Conservation (phyloP, 1,140 invertebrate species). For the Oscheius sp. region DNA sequence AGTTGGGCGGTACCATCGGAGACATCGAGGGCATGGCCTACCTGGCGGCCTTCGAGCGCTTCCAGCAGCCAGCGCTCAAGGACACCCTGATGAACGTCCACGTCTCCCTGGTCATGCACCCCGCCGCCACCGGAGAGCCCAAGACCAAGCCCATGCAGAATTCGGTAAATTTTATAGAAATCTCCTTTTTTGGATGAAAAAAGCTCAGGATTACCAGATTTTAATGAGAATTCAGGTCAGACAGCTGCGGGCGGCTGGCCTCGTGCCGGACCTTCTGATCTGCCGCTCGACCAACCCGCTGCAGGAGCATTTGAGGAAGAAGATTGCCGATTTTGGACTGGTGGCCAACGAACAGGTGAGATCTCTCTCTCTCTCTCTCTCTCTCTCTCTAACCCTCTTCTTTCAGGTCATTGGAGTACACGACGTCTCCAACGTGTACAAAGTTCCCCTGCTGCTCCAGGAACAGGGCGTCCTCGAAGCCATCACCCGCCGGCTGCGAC, state of each 20-base stretch:
- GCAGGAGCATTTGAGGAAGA: conserved; percentile 75
- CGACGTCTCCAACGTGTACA: conserved; percentile 88
- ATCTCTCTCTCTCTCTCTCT: no score
- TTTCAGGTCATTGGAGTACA: conserved; percentile 86
- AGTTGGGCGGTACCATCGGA: conserved; percentile 92
- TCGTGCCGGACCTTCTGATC: conserved; percentile 82
- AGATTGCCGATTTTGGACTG: conserved; percentile 95
- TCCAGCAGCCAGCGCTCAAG: conserved; percentile 77
- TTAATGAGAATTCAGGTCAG: conserved; percentile 24
- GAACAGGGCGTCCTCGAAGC: conserved; percentile 79
- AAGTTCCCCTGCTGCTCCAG: conserved; percentile 89
- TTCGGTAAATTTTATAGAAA: conserved; percentile 74
- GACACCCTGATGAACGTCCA: conserved; percentile 88
- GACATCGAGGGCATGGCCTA: conserved; percentile 99
- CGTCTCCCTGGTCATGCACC: conserved; percentile 89
- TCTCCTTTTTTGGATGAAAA: no score
- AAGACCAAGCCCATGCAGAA: conserved; percentile 98
- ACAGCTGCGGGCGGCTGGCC: conserved; percentile 73
- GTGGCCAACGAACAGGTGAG: conserved; percentile 80
- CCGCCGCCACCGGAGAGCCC: conserved; percentile 83
- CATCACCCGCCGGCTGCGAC: conserved; percentile 46
- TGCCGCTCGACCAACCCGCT: conserved; percentile 44
- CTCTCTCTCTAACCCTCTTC: neutral
- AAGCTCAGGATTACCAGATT: no score
- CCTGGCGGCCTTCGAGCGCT: conserved; percentile 89